phyloP scores from a whole-genome alignment of 2,888 invertebrate species.

The Zeuzera pyrina region DNA sequence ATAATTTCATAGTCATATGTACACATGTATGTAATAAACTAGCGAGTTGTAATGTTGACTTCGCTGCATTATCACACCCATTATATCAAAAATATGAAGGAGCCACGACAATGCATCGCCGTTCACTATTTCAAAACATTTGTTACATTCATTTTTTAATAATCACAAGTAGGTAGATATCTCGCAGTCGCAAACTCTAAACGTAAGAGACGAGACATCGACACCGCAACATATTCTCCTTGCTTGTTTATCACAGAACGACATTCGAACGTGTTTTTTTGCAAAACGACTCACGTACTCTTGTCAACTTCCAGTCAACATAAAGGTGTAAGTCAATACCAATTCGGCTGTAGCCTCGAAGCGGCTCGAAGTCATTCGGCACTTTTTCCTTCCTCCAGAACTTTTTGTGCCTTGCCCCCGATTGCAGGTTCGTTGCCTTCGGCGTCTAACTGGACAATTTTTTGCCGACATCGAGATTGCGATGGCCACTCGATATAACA shows the following conservation, averaged over 20 bases:
- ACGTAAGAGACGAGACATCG: too few relatives aligned
- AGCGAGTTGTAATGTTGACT: too few relatives aligned
- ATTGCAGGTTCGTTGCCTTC: conserved; percentile 50
- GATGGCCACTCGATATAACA: conserved; percentile 33
- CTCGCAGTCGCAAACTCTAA: too few relatives aligned
- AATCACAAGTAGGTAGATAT: too few relatives aligned
- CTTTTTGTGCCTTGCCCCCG: conserved; percentile 44
- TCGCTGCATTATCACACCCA: too few relatives aligned
- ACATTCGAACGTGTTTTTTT: background rate
- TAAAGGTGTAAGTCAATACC: conserved; percentile 1
- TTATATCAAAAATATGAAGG: conserved; percentile 28
- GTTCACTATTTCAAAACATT: conserved; percentile 33
- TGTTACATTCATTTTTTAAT: conserved; percentile 12
- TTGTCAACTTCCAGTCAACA: background rate
- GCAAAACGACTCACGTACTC: background rate
- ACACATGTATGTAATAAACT: too few relatives aligned
- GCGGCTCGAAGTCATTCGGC: too few relatives aligned
- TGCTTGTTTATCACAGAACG: background rate
- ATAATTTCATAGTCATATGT: too few relatives aligned
- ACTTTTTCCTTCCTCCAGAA: conserved; percentile 34
- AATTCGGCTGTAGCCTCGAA: background rate
- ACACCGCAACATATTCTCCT: too few relatives aligned
- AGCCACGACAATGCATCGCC: conserved; percentile 25
- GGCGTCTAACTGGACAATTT: conserved; percentile 55
- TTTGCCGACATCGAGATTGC: conserved; percentile 31